These are phyloP conservation scores for Montipora efflorescens DNA, from an alignment of 64 coral and sea anemone species.

Conservation along the genomic window DNA sequence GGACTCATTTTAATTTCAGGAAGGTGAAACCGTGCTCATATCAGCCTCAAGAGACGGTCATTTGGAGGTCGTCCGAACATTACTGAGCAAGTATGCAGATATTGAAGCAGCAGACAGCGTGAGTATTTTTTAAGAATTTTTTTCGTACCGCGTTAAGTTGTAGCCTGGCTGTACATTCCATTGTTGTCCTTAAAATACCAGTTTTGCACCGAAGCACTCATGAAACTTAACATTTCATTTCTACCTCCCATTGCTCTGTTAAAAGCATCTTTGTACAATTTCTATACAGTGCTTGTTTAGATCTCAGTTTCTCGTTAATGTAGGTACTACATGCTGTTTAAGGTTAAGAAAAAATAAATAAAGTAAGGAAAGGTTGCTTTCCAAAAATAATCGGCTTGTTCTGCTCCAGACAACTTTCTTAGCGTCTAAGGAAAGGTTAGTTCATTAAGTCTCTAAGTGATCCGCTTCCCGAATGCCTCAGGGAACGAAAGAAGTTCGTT, in stretches of 20 bases:
- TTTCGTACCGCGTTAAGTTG: not conserved
- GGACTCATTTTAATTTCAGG: constrained; percentile 57
- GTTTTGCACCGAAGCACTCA: not conserved
- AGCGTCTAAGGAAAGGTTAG: not conserved
- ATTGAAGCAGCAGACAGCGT: constrained; percentile 84
- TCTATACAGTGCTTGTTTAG: constrained; percentile 9
- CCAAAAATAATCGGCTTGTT: not conserved
- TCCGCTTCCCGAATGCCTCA: not conserved
- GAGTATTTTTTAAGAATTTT: constrained; percentile 19
- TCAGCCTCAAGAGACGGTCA: constrained; percentile 92
- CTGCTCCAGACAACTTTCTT: not conserved
- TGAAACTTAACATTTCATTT: not conserved
- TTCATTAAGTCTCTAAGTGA: no score
- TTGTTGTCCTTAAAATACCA: no score
- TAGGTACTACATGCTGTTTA: not conserved
- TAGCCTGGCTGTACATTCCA: no score
- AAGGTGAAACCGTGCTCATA: constrained; percentile 93
- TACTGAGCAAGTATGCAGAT: constrained; percentile 92
- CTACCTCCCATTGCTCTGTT: not conserved
- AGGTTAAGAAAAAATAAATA: no score
- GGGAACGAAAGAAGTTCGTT: not conserved
- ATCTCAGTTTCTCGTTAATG: not conserved
- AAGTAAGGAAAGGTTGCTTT: no score
- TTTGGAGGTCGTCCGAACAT: constrained; percentile 89
- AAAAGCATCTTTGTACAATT: constrained; percentile 1